Evolutionary conservation across 2,113 vertebrate genomes (phyloP), one percentile per base, ranked within the genome.

Genomic region (Pelodiscus sinensis): DNA sequence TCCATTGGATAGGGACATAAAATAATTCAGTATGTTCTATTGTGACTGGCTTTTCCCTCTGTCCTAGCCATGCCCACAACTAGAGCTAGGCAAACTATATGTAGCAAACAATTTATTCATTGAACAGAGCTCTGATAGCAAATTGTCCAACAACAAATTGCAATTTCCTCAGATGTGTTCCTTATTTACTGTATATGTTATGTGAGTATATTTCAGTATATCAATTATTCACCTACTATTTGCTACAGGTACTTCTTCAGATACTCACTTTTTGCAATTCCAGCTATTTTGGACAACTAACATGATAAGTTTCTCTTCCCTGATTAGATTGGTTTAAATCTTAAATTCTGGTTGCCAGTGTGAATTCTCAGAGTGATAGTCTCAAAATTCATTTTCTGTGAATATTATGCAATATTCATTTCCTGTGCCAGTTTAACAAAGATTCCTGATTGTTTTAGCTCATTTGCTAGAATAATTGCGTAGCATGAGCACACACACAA

Each of bases 371-470:
- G 38, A 44, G 44, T 44, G 38, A 75, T 25, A 11, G 5, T 25
- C 38, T 75, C 38, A 13, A 5, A 75, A 44, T 44, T 22, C 71
- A 75, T 38, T 44, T 75, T 38, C 38, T 24, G 10, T 75, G 22
- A 75, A 44, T 25, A 75, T 75, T 75, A 21, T 44, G 7, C 15
- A 93, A 18, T 1, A 0, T 51, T 83, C 2, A 1, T 2, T 51
- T 77, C 35, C 62, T 91, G 82, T 75, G 18, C 57, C 79, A 79
- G 80, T 80, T 95, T 81, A 96, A 80, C 44, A 89, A 92, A 88
- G 6, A 31, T 78, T 79, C 44, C 19, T 82, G 14, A 90, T 9
- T 16, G 29, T 62, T 62, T 57, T 24, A 35, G 55, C 57, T 82
- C 52, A 58, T 94, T 90, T 93, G 4, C 44, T 54, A 12, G 35